phyloP scores from a whole-genome alignment of 64 coral and sea anemone genomes.

The Montipora capricornis region DNA sequence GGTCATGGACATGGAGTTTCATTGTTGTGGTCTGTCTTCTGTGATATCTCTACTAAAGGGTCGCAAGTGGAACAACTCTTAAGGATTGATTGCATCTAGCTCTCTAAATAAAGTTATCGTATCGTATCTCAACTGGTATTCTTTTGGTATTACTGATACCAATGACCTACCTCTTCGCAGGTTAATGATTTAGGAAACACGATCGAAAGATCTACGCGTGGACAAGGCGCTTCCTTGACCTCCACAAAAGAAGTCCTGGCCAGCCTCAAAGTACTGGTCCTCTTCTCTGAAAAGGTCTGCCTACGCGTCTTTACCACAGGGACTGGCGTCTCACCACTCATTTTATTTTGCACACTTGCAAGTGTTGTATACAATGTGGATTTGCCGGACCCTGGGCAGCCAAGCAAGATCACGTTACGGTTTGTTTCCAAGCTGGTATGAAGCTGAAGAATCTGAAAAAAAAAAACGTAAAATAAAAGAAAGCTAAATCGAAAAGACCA shows the following conservation, averaged over 20 bases:
- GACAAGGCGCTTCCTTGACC: constrained; percentile 39
- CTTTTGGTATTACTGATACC: neutral
- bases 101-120: too few species aligned
- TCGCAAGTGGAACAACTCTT: too few species aligned
- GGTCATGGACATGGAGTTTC: too few species aligned
- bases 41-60: too few species aligned
- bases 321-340: neutral
- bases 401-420: constrained; percentile 78
- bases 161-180: constrained; percentile 73
- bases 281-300: neutral
- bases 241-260: constrained; percentile 3
- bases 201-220: constrained; percentile 80
- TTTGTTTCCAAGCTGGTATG: constrained; percentile 71
- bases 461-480: neutral
- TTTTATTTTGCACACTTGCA: constrained; percentile 75
- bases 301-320: constrained; percentile 10
- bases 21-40: too few species aligned
- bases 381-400: constrained; percentile 89
- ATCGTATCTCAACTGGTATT: too few species aligned
- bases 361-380: constrained; percentile 76
- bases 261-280: neutral
- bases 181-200: constrained; percentile 92
- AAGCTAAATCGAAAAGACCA: neutral
- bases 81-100: too few species aligned
- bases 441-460: constrained; percentile 81